Evolutionary conservation across 2,797 vertebrate species (phyloP), one percentile per base, ranked within the genome.

Genomic region (Crenichthys baileyi): DNA sequence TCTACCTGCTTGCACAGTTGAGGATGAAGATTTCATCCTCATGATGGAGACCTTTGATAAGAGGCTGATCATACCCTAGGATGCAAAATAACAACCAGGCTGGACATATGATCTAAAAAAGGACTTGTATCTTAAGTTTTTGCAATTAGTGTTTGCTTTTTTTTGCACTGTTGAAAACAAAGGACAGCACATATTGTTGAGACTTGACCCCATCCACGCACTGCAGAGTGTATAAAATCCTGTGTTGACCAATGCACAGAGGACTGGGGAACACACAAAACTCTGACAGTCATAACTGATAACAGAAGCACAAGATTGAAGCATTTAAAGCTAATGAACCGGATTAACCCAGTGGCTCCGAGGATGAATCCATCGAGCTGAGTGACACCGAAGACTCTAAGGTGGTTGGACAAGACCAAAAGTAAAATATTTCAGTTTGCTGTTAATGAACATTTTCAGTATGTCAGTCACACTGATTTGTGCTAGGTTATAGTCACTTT

Each of bases 21-120:
- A 51, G 48, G 48, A 72, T 51, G 44, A 72, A 51, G 46, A 50
- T 50, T 50, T 50, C 48, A 50, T 50, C 48, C 48, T 12, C 48
- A 50, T 50, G 48, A 50, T 50, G 8, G 48, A 50, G 48, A 13
- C 68, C 68, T 72, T 70, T n/a, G 53, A 80, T 71, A 70, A 74
- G 70, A 83, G 51, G 79, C 53, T 79, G 46, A 73, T 55, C 56
- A 58, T 79, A 26, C 67, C 41, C 24, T 24, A 70, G 7, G n/a
- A 76, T 48, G 2, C 39, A 81, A 65, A 79, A 67, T 85, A 79
- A 71, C 75, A 67, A 11, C 41, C 75, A 71, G 80, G 20, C 63
- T 86, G 39, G 81, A 80, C 65, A 77, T 76, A 72, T 80, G 81
- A 75, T 78, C 58, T 3, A 46, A 80, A 73, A 79, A 70, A 73